These are phyloP conservation scores for Neosalanx taihuensis DNA, from an alignment of 2,797 vertebrate genomes.

Conservation along the genomic window DNA sequence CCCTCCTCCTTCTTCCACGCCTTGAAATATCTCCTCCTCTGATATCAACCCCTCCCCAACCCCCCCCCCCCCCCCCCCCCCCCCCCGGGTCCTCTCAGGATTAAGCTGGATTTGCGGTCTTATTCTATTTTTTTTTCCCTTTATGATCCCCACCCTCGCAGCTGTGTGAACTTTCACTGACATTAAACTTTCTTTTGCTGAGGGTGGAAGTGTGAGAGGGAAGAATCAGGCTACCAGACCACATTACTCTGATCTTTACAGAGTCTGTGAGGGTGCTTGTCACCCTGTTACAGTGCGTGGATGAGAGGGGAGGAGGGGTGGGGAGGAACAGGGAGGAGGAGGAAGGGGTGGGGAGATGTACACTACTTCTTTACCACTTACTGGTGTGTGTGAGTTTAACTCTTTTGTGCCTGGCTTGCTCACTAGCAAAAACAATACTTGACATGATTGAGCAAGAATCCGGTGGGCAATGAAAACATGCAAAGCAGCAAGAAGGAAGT, in stretches of 20 bases:
- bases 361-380: not conserved
- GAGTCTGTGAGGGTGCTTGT: no score
- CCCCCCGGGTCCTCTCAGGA: not conserved
- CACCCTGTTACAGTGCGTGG: no score
- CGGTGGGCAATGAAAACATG: not conserved
- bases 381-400: not conserved
- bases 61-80: not conserved
- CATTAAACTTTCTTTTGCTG: not conserved
- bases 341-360: not conserved
- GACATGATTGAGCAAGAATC: conserved; percentile 2
- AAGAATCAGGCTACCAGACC: no score
- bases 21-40: not conserved
- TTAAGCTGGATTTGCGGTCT: not conserved
- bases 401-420: conserved; percentile 4
- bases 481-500: not conserved
- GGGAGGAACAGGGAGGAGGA: no score
- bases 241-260: no score
- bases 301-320: no score
- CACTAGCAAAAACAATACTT: not conserved
- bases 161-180: not conserved
- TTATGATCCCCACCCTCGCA: not conserved
- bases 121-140: not conserved
- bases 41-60: not conserved
- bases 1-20: not conserved
- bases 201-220: not conserved